Conservation (phyloP, 1,140 invertebrate species). For the Ceratoteleas bidentatus region DNA sequence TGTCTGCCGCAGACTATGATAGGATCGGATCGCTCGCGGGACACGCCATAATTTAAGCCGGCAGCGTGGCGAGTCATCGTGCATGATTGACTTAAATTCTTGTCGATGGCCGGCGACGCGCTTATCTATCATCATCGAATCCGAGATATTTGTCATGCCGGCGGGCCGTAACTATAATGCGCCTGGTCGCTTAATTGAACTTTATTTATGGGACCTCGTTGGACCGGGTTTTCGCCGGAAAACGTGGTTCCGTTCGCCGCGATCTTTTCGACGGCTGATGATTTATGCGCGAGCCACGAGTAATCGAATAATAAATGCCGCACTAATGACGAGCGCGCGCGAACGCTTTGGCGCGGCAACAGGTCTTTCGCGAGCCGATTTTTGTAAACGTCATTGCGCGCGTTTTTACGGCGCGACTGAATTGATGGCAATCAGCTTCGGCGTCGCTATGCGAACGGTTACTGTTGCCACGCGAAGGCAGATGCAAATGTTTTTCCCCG, state of each 20-base stretch:
- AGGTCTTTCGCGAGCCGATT: conserved; percentile 27
- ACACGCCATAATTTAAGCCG: conserved; percentile 47
- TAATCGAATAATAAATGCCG: no score
- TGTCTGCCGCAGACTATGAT: conserved; percentile 36
- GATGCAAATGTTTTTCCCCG: no score
- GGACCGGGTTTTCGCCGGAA: background rate
- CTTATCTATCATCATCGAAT: conserved; percentile 60
- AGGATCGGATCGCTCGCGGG: conserved; percentile 33
- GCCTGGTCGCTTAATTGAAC: conserved; percentile 30
- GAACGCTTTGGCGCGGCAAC: conserved; percentile 10
- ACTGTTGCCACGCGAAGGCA: no score
- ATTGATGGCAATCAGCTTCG: no score
- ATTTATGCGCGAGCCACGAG: no score
- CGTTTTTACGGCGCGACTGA: no score
- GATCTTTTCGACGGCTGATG: background rate
- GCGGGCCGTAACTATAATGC: conserved; percentile 18
- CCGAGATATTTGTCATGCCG: conserved; percentile 49
- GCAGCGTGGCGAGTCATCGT: conserved; percentile 48
- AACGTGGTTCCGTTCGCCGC: background rate
- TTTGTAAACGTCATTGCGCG: background rate
- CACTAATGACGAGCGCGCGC: no score
- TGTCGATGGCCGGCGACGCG: conserved; percentile 36
- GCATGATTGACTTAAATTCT: conserved; percentile 63
- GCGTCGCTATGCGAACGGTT: no score
- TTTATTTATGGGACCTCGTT: conserved; percentile 24